phyloP scores from a whole-genome alignment of 2,888 invertebrate species.

The Drosophila mettleri region DNA sequence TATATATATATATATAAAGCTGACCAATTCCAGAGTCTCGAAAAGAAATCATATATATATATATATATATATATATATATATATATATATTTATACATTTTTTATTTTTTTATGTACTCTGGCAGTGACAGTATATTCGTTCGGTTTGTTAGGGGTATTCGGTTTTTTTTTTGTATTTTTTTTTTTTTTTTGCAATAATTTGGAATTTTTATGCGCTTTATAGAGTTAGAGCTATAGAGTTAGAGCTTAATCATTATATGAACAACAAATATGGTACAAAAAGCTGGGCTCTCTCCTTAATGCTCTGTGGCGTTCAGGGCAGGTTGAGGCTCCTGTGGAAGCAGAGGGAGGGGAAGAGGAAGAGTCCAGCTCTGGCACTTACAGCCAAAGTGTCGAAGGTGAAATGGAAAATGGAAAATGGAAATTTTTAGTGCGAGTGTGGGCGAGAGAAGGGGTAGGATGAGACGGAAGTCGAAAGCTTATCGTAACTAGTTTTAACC shows the following conservation, averaged over 20 bases:
- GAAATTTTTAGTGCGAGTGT: neutral
- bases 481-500: slow-evolving; percentile 4
- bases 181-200: neutral
- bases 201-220: slow-evolving; percentile 4
- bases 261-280: slow-evolving; percentile 56
- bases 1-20: too few species aligned
- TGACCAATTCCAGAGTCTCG: too few species aligned
- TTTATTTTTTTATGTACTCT: neutral
- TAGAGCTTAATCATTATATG: slow-evolving; percentile 28
- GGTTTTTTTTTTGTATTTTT: neutral
- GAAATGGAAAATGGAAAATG: too few species aligned
- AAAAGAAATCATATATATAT: too few species aligned
- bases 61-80: too few species aligned
- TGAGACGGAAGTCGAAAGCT: slow-evolving; percentile 8
- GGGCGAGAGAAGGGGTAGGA: neutral
- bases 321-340: neutral
- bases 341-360: neutral
- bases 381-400: too few species aligned
- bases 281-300: slow-evolving; percentile 6
- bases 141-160: neutral
- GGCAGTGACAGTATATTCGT: slow-evolving; percentile 13
- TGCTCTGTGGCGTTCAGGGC: neutral
- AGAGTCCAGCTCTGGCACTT: neutral
- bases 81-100: too few species aligned
- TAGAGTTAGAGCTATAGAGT: neutral